Percentiles rank a stretch among this genome's conserved stretches.
phyloP scores from a whole-genome alignment of 2,888 invertebrate species.

The Sussaba pulchella region DNA sequence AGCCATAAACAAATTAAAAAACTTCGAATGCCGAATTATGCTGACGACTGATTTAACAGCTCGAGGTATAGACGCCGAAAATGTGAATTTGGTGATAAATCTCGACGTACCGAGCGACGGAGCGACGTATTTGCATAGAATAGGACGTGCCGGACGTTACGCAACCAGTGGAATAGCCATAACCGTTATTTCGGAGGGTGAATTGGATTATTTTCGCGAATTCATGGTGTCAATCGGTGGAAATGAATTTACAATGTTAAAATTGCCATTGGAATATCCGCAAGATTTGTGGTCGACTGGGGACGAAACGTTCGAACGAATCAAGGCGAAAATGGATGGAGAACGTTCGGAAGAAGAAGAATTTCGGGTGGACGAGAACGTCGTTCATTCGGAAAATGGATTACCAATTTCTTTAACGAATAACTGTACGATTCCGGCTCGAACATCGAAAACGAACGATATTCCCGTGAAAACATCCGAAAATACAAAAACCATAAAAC shows the following conservation, averaged over 20 bases:
- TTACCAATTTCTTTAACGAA: not conserved
- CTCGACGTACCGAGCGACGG: slow-evolving; percentile 93
- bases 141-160: slow-evolving; percentile 97
- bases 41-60: slow-evolving; percentile 96
- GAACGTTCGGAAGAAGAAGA: slow-evolving; percentile 48
- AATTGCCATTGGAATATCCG: slow-evolving; percentile 82
- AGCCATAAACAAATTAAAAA: slow-evolving; percentile 91
- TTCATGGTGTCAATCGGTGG: slow-evolving; percentile 87
- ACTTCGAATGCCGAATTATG: slow-evolving; percentile 93
- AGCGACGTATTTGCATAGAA: slow-evolving; percentile 96
- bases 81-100: slow-evolving; percentile 97
- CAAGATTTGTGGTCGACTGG: slow-evolving; percentile 78
- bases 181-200: slow-evolving; percentile 89
- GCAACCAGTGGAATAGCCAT: slow-evolving; percentile 94
- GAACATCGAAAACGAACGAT: slow-evolving; percentile 9
- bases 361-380: slow-evolving; percentile 44
- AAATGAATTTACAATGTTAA: slow-evolving; percentile 84
- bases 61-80: slow-evolving; percentile 97
- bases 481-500: not conserved
- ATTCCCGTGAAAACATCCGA: not conserved
- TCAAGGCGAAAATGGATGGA: slow-evolving; percentile 34
- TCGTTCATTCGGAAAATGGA: slow-evolving; percentile 37
- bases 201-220: slow-evolving; percentile 86
- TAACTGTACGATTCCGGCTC: not conserved
- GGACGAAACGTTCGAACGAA: slow-evolving; percentile 74